Percentiles rank a stretch among this genome's conserved stretches.
These are phyloP conservation scores for Cryptocephalus moraei DNA, from an alignment of 2,888 invertebrate genomes.

Conservation along the genomic window DNA sequence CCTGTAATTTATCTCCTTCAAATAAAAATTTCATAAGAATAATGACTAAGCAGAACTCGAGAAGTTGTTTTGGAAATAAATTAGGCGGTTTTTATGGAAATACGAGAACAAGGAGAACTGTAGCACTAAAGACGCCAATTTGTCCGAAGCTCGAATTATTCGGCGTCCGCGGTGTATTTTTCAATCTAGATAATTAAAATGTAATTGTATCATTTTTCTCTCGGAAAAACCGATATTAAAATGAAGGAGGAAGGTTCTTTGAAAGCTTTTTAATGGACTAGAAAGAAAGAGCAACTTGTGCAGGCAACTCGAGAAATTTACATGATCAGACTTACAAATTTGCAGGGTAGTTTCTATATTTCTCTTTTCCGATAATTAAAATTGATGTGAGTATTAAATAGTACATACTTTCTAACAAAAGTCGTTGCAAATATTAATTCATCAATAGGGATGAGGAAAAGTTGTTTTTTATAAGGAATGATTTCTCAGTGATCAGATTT, in stretches of 20 bases:
- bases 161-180: constrained; percentile 14
- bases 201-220: constrained; percentile 16
- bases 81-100: constrained; percentile 25
- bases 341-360: too few relatives aligned
- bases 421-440: too few relatives aligned
- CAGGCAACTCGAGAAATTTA: too few relatives aligned
- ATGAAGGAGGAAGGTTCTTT: not conserved
- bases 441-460: too few relatives aligned
- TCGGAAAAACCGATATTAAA: not conserved
- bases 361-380: too few relatives aligned
- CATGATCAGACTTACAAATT: too few relatives aligned
- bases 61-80: constrained; percentile 26
- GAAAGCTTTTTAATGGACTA: not conserved
- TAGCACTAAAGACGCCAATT: constrained; percentile 18
- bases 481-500: too few relatives aligned
- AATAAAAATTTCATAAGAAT: constrained; percentile 16
- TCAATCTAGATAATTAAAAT: constrained; percentile 16
- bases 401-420: too few relatives aligned
- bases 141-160: constrained; percentile 16
- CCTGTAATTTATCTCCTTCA: too few relatives aligned
- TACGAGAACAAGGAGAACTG: constrained; percentile 9
- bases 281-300: not conserved
- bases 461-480: too few relatives aligned
- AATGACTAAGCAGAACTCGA: constrained; percentile 29
- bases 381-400: too few relatives aligned